Evolutionary conservation across 2,888 invertebrate genomes (phyloP), one percentile per base, ranked within the genome.

Genomic region (Tromatobia lineatoria): DNA sequence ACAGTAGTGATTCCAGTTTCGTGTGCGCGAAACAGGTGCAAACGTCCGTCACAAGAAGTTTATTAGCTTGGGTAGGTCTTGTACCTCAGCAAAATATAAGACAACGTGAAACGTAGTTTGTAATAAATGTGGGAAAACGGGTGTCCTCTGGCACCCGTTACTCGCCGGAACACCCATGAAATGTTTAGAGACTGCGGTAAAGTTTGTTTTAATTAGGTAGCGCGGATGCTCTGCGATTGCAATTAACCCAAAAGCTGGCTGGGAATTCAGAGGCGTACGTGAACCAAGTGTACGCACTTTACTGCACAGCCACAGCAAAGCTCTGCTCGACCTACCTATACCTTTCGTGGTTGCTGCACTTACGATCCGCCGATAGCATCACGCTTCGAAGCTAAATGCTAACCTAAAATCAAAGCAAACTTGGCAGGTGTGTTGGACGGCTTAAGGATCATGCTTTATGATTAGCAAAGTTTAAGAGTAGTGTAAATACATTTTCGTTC

Each of bases 131-230:
- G 47, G 38, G 25, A 47, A 29, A 67, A 20, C 45, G 2, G 11
- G 23, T n/a, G 23, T 47, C 20, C 23, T 20, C 8, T 29, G 20
- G 38, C 45, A 50, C 23, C n/a, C 38, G 45, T 59, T 54, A 20
- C 66, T 59, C 59, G 13, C 3, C 52, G 20, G 29, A 54, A 38
- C 47, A 47, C 76, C 75, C 54, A 76, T 66, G 71, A 83, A 80
- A 82, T 82, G 79, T 82, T 79, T 71, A 70, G 79, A 67, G 67
- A 71, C 64, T 54, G 78, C 47, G 70, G 57, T 57, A 81, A 81
- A 84, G 79, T 79, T 82, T 79, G 82, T 82, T 85, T 79, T 79
- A 82, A 85, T 85, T 79, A 71, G 67, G 66, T 79, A 64, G 71
- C 66, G 29, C 42, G 59, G 71, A 23, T 69, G 13, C 64, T 45